phyloP scores from a whole-genome alignment of 2,797 vertebrate genomes.

The Denticeps clupeoides region DNA sequence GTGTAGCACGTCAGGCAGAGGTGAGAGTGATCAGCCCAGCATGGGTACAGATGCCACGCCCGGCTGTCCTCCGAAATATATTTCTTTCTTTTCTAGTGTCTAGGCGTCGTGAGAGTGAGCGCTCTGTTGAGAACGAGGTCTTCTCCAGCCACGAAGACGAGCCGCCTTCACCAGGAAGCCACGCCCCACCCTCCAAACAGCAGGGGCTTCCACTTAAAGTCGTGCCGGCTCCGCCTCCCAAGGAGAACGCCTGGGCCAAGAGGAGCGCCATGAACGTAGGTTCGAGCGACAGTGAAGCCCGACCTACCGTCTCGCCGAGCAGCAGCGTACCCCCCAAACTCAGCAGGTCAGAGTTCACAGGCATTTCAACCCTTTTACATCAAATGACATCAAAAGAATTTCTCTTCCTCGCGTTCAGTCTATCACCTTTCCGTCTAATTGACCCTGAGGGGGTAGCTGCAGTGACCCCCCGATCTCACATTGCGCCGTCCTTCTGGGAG shows the following conservation, averaged over 20 bases:
- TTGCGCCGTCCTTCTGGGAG: too few species aligned
- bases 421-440: too few species aligned
- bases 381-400: too few species aligned
- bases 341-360: slow-evolving; percentile 42
- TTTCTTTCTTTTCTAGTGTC: slow-evolving; percentile 55
- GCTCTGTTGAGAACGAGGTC: slow-evolving; percentile 79
- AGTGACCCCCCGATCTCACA: too few species aligned
- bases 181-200: slow-evolving; percentile 60
- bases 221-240: slow-evolving; percentile 86
- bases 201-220: slow-evolving; percentile 72
- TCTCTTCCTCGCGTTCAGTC: too few species aligned
- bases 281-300: slow-evolving; percentile 47
- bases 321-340: slow-evolving; percentile 47
- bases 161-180: slow-evolving; percentile 61
- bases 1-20: slow-evolving; percentile 71
- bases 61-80: too few species aligned
- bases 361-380: not conserved
- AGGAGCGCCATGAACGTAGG: slow-evolving; percentile 64
- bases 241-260: slow-evolving; percentile 90
- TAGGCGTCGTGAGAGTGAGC: slow-evolving; percentile 76
- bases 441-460: too few species aligned
- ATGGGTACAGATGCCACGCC: not conserved
- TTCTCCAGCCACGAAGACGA: slow-evolving; percentile 69
- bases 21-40: slow-evolving; percentile 44
- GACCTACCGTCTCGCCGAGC: slow-evolving; percentile 46